phyloP scores from a whole-genome alignment of 2,113 vertebrate genomes.

The Nymphicus hollandicus region DNA sequence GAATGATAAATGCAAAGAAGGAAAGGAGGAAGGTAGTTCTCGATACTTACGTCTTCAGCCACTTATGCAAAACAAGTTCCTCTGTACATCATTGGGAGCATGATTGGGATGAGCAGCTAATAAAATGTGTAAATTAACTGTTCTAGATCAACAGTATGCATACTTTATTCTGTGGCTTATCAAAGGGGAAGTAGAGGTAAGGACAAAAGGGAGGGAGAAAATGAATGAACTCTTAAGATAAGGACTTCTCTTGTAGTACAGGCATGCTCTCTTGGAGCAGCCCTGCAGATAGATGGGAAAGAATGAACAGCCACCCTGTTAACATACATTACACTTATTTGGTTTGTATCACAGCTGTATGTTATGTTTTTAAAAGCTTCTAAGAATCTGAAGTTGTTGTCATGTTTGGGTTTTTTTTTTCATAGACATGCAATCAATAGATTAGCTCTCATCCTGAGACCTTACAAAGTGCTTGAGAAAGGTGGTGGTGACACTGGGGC shows the following conservation, averaged over 20 bases:
- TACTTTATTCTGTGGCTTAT: not conserved
- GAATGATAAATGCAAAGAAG: not conserved
- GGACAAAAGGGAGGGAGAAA: not conserved
- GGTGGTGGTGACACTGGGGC: not conserved
- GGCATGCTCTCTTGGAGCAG: not conserved
- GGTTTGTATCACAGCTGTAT: not conserved
- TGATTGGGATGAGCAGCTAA: not conserved
- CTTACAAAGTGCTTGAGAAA: not conserved
- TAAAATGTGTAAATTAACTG: not conserved
- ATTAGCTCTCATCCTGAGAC: not conserved
- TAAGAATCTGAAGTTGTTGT: not conserved
- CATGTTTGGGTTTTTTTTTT: not conserved
- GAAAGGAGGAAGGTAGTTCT: not conserved
- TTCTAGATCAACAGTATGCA: not conserved
- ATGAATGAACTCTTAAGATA: not conserved
- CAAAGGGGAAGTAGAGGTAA: not conserved
- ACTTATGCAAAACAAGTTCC: not conserved
- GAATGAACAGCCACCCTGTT: not conserved
- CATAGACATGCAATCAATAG: not conserved
- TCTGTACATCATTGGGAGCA: not conserved
- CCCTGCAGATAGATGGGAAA: not conserved
- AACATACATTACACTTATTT: not conserved
- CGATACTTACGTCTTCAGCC: not conserved
- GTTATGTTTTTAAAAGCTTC: not conserved
- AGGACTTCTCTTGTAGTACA: not conserved